phyloP scores from a whole-genome alignment of 1,140 invertebrate species.

The Lordiphosa stackelbergi region DNA sequence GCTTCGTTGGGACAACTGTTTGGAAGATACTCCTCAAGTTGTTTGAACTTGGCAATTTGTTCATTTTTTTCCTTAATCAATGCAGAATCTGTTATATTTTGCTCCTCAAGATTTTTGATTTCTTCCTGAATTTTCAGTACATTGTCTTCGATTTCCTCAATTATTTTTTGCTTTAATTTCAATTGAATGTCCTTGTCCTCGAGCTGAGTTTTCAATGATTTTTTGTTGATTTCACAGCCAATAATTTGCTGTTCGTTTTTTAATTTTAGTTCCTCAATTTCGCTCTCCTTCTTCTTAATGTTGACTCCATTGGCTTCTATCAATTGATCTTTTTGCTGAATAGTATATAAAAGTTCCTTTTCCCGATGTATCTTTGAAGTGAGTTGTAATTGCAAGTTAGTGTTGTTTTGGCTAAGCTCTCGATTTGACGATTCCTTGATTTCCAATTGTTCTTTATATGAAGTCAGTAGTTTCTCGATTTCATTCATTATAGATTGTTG shows the following conservation, averaged over 20 bases:
- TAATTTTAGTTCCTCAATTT: not conserved
- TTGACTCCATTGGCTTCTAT: not conserved
- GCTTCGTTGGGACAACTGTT: not conserved
- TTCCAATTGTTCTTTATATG: no score
- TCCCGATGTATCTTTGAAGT: no score
- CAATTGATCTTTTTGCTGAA: not conserved
- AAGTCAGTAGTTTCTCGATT: no score
- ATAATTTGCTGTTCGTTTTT: not conserved
- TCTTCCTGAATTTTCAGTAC: not conserved
- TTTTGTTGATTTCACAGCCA: not conserved
- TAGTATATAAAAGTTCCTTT: no score
- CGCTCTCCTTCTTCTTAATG: not conserved
- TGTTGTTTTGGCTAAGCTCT: no score
- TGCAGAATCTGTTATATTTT: not conserved
- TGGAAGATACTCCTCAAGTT: no score
- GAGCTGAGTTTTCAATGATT: not conserved
- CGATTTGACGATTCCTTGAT: no score
- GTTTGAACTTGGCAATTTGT: not conserved
- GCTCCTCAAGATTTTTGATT: not conserved
- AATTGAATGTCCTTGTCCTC: no score
- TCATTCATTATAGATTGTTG: no score
- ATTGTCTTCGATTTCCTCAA: not conserved
- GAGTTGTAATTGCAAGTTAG: no score
- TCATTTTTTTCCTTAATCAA: not conserved
- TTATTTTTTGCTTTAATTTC: not conserved